These are phyloP conservation scores for Loris lydekkerianus DNA, from an alignment of 2,797 vertebrate species.

Conservation along the genomic window DNA sequence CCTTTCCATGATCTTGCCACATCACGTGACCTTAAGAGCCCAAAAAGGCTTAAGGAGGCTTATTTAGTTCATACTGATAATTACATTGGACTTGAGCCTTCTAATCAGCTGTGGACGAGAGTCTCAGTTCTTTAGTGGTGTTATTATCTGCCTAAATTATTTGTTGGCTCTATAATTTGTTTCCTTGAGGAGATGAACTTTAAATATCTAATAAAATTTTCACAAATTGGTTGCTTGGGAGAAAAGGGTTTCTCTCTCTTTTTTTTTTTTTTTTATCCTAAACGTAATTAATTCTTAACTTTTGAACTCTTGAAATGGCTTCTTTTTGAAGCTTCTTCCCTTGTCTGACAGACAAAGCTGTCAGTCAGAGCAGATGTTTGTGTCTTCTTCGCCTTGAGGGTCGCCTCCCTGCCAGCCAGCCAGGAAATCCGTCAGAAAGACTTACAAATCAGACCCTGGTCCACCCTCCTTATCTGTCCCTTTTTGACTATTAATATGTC, in stretches of 20 bases:
- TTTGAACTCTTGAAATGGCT: conserved; percentile 28
- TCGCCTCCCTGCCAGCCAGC: conserved; percentile 46
- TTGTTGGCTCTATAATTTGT: conserved; percentile 36
- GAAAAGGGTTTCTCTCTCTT: conserved; percentile 36
- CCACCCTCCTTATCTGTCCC: background rate
- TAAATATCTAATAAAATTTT: conserved; percentile 49
- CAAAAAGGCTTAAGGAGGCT: background rate
- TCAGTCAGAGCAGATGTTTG: conserved; percentile 47
- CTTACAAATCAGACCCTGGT: background rate
- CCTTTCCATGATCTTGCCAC: background rate
- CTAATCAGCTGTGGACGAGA: background rate
- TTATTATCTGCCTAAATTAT: conserved; percentile 48
- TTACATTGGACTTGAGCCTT: conserved; percentile 7
- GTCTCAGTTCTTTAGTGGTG: background rate
- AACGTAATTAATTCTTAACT: conserved; percentile 66
- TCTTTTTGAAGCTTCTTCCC: background rate
- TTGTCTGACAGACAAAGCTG: conserved; percentile 8
- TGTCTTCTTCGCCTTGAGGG: conserved; percentile 43
- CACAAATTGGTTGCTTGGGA: conserved; percentile 7
- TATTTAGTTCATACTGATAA: background rate
- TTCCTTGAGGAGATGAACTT: conserved; percentile 49
- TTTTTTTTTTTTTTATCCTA: conserved; percentile 9
- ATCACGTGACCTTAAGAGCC: background rate
- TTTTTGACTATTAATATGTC: background rate
- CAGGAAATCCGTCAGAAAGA: conserved; percentile 41